Conservation (phyloP, 2,888 invertebrate genomes). For the Conomelus anceps region DNA sequence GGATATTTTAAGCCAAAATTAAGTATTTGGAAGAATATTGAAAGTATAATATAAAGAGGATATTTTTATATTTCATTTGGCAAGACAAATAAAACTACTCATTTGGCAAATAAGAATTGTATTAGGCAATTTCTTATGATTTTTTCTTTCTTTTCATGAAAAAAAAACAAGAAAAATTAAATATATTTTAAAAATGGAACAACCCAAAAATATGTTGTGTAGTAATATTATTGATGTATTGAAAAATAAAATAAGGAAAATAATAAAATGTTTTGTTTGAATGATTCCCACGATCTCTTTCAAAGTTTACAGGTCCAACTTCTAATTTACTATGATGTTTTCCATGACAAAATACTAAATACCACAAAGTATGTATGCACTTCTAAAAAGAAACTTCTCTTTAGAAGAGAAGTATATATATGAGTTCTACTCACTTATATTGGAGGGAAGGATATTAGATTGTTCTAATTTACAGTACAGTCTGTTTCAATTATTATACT, state of each 20-base stretch:
- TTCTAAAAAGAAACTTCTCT: too few relatives aligned
- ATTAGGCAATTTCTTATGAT: background rate
- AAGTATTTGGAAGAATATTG: slow-evolving; percentile 6
- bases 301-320: background rate
- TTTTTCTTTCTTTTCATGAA: slow-evolving; percentile 1
- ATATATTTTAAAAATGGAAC: slow-evolving; percentile 30
- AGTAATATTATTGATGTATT: slow-evolving; percentile 36
- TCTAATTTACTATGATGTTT: too few relatives aligned
- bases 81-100: slow-evolving; percentile 8
- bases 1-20: slow-evolving; percentile 8
- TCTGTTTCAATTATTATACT: too few relatives aligned
- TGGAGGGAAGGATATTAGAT: too few relatives aligned
- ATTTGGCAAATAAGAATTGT: slow-evolving; percentile 7
- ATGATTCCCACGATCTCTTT: background rate
- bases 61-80: slow-evolving; percentile 13
- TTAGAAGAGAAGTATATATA: too few relatives aligned
- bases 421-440: too few relatives aligned
- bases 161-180: background rate
- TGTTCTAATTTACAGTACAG: too few relatives aligned
- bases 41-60: slow-evolving; percentile 1
- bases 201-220: slow-evolving; percentile 36
- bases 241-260: slow-evolving; percentile 34
- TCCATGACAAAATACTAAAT: too few relatives aligned
- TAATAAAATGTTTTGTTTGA: background rate
- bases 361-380: too few relatives aligned